These are phyloP conservation scores for Molothrus aeneus DNA, from an alignment of 2,797 vertebrate species.

Conservation along the genomic window DNA sequence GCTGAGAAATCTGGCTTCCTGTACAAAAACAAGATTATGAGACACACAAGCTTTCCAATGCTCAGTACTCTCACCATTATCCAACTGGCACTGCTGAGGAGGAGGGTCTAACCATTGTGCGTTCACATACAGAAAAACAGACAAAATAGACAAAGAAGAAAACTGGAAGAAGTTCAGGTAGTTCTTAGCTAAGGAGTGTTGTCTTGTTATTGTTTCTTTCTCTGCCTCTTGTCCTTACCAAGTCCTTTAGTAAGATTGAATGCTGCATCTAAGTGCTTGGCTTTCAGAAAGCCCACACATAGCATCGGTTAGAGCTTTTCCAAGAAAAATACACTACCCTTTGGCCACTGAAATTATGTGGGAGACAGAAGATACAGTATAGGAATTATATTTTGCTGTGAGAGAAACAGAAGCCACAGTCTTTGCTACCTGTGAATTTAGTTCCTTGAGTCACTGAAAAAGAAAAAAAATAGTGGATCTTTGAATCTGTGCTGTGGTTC, in stretches of 20 bases:
- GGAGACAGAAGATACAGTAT: neutral
- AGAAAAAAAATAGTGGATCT: neutral
- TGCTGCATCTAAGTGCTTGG: neutral
- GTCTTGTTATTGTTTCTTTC: neutral
- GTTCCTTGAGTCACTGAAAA: neutral
- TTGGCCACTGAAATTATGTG: neutral
- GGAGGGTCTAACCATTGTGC: fast-evolving
- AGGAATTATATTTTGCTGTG: neutral
- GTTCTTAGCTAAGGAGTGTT: neutral
- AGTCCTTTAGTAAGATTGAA: neutral
- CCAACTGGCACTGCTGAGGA: neutral
- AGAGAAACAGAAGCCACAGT: neutral
- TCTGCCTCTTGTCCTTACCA: neutral
- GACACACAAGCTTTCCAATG: neutral
- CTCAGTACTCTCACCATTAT: neutral
- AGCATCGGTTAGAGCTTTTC: neutral
- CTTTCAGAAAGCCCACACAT: neutral
- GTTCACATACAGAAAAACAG: neutral
- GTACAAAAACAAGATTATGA: neutral
- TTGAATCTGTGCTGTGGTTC: neutral
- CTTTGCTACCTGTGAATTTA: neutral
- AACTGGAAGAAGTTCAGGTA: neutral
- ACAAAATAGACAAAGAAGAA: neutral
- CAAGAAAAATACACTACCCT: neutral
- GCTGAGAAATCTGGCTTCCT: neutral